Base-by-base conservation (phyloP, 1,140 invertebrate genomes). In the Drosophila subpulchrella region DNA sequence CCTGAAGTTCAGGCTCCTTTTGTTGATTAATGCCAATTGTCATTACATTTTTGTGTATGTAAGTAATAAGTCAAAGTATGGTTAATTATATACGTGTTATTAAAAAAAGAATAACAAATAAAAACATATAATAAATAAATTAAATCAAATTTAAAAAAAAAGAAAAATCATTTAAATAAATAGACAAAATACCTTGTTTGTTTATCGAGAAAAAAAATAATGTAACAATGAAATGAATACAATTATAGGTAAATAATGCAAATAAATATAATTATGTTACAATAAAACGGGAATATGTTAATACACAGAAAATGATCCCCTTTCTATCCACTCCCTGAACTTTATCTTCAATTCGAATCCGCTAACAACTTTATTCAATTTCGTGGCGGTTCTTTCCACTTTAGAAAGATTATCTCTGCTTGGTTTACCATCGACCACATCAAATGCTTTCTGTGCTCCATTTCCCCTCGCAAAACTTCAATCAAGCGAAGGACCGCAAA, bases 381-480 rank as follows among this genome's bases (percentile, higher is more conserved):
- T 72, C 24, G n/a, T 38, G 10, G 34, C 65, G 8, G 10, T n/a
- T 32, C 17, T 34, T 24, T 20, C 3, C 6, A 8, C 48, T 44
- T 51, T 36, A 20, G 5, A 59, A 8, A 27, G 32, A 59, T 60
- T 39, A 17, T 73, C 47, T 53, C 24, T 51, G 39, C 24, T 32
- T 46, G 39, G 39, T 32, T 46, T 44, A n/a, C 27, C 27, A 38
- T 12, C 20, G 30, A 73, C 67, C 70, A 73, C 70, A 73, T 72
- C 70, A 73, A 73, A 61, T 61, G 67, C 48, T 34, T 56, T 60
- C 6, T 27, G 24, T 39, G 50, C 41, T 42, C 38, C 20, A 44
- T 30, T 67, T 38, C 61, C 4, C 11, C 65, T 36, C 47, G 55
- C 61, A 58, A 36, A 86, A 84, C 78, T 86, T 86, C 50, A 81